A percentile compares a stretch with the other conserved stretches of the same genome.
Evolutionary conservation across 2,888 invertebrate genomes (phyloP).

Genomic region (Hemithea aestivaria): DNA sequence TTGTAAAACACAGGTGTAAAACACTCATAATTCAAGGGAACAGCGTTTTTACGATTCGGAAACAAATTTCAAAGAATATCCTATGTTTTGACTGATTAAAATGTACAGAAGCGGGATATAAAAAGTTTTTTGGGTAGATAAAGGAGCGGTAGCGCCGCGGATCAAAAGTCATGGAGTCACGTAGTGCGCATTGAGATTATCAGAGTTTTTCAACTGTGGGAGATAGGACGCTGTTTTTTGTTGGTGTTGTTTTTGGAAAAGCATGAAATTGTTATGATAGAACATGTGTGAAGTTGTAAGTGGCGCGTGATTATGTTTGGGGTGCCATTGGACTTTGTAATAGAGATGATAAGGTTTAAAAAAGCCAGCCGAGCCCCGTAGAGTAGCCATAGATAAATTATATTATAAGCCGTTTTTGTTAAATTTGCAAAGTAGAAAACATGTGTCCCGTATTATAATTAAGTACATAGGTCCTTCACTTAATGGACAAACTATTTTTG

Average conservation of each 20-base stretch:
- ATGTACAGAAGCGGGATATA: slow-evolving; percentile 69
- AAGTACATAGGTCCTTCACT: too few species aligned
- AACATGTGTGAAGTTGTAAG: slow-evolving; percentile 55
- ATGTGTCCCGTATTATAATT: too few species aligned
- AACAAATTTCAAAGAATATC: slow-evolving; percentile 65
- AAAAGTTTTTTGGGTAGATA: slow-evolving; percentile 62
- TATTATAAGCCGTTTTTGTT: too few species aligned
- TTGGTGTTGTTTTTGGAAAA: slow-evolving; percentile 59
- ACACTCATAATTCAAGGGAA: slow-evolving; percentile 51
- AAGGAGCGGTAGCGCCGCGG: slow-evolving; percentile 56
- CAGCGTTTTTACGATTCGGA: slow-evolving; percentile 55
- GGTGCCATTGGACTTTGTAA: slow-evolving; percentile 50
- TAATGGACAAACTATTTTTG: too few species aligned
- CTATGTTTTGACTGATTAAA: slow-evolving; percentile 66
- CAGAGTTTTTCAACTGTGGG: slow-evolving; percentile 30
- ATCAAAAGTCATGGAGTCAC: slow-evolving; percentile 65
- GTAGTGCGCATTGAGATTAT: slow-evolving; percentile 66
- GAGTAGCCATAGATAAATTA: too few species aligned
- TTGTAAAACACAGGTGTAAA: slow-evolving; percentile 36
- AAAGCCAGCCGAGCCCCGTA: too few species aligned
- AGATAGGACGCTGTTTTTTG: slow-evolving; percentile 70
- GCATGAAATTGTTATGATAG: slow-evolving; percentile 46
- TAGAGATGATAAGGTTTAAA: too few species aligned
- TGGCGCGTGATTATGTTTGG: slow-evolving; percentile 50
- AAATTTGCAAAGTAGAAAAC: too few species aligned